Conservation (phyloP, 1,140 invertebrate genomes). For the Chionoecetes opilio region DNA sequence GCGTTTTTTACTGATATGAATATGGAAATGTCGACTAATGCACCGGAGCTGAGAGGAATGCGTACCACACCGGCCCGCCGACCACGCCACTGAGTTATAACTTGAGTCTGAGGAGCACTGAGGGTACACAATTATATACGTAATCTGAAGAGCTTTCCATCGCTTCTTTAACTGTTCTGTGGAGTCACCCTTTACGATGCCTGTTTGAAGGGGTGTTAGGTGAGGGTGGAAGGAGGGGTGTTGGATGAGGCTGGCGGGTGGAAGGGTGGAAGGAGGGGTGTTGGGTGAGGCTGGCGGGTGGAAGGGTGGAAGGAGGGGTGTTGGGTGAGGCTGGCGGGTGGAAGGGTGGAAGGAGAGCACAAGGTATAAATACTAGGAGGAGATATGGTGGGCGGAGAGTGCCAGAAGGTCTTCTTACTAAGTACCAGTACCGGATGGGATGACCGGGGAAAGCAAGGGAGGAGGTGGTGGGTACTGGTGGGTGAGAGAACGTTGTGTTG, state of each 20-base stretch:
- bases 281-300: too few relatives aligned
- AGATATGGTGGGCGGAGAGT: background rate
- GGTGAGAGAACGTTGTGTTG: background rate
- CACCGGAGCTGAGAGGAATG: conserved; percentile 8
- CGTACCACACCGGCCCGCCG: background rate
- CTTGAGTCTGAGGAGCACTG: background rate
- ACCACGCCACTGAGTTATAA: background rate
- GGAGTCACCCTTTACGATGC: background rate
- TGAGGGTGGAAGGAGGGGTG: background rate
- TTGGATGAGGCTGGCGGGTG: too few relatives aligned
- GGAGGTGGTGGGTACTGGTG: background rate
- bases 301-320: background rate
- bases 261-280: background rate
- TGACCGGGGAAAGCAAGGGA: background rate
- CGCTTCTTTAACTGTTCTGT: too few relatives aligned
- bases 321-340: background rate
- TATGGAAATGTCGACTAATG: conserved; percentile 38
- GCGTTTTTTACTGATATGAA: conserved; percentile 45
- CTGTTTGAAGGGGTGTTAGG: background rate
- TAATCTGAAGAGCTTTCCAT: background rate
- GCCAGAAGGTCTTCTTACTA: background rate
- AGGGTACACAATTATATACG: background rate
- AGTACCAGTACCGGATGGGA: background rate
- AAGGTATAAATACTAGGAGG: too few relatives aligned
- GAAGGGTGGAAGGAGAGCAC: too few relatives aligned